Base-by-base conservation (phyloP, 1,140 invertebrate genomes). In the Pseudomyrmex pallidus region DNA sequence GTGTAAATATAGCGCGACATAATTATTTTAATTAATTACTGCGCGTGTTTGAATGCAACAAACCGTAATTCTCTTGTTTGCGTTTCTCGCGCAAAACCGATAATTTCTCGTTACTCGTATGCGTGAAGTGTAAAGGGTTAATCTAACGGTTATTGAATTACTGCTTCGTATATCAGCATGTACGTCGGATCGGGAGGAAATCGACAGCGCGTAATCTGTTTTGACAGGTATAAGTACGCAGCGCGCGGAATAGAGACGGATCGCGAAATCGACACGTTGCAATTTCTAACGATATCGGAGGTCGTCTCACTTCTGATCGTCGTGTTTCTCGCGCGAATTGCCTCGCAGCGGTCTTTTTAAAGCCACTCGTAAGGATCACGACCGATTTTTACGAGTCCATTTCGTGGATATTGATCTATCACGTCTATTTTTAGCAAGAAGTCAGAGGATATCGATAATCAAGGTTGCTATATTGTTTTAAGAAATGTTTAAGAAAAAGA, bases 151-250 rank as follows among this genome's bases (percentile, higher is more conserved):
- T 80, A 80, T 72, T 72, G 54, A 44, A 80, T 80, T 67, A 57
- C 35, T 48, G 62, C 48, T 44, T 48, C 15, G 20, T 35, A 35
- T 59, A 80, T 80, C 64, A 70, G 70, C n/a, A 80, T 15, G 20
- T 54, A 25, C 57, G 15, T 22, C 10, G 44, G 22, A 59, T 67
- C 63, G 17, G 59, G 52, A 56, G 62, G 35, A 9, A 77, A 48
- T 72, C 12, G 76, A 80, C 66, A 80, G 76, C 66, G 66, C n/a
- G 44, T 80, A 70, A 80, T 80, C 76, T 70, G 66, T 80, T 72
- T 70, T 56, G 76, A 72, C 66, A 80, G 66, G 66, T 80, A 70
- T 35, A 72, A 59, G 64, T 57, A 57, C 76, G 35, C 4, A 52
- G 17, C 2, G 4, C 20, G 22, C 20, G 25, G 9, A 20, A 59